Conservation (phyloP, 2,113 vertebrate genomes). For the Microtus oregoni region DNA sequence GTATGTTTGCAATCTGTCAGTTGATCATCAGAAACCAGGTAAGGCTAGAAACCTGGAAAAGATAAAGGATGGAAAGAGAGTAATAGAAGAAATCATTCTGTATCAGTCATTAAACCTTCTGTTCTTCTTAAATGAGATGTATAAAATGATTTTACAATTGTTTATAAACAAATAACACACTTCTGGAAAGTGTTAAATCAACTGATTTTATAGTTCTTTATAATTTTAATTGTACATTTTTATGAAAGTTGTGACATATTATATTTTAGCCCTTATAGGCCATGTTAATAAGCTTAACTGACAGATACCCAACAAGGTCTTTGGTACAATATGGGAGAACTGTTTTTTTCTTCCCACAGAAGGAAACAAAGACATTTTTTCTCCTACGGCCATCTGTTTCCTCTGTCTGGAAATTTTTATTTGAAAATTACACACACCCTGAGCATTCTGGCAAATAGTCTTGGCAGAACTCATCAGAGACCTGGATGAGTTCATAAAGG, state of each 20-base stretch:
- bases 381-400: slow-evolving; percentile 6
- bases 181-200: slow-evolving; percentile 34
- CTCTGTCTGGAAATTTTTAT: slow-evolving; percentile 32
- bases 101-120: neutral
- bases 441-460: slow-evolving; percentile 4
- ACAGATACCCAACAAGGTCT: neutral
- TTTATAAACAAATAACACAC: slow-evolving; percentile 23
- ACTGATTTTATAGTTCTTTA: neutral
- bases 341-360: slow-evolving; percentile 32
- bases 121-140: neutral
- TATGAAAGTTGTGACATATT: neutral
- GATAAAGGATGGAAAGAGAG: neutral
- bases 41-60: slow-evolving; percentile 51
- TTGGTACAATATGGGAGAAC: slow-evolving; percentile 43
- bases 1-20: neutral
- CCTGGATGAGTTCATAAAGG: neutral
- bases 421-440: neutral
- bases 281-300: slow-evolving; percentile 34
- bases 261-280: neutral
- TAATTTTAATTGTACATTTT: slow-evolving; percentile 44
- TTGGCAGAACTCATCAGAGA: slow-evolving; percentile 7
- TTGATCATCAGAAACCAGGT: slow-evolving; percentile 26
- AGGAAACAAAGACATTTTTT: slow-evolving; percentile 55
- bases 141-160: neutral
- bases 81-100: neutral